Base-by-base conservation (phyloP, 2,113 vertebrate species). In the Microtus pennsylvanicus region DNA sequence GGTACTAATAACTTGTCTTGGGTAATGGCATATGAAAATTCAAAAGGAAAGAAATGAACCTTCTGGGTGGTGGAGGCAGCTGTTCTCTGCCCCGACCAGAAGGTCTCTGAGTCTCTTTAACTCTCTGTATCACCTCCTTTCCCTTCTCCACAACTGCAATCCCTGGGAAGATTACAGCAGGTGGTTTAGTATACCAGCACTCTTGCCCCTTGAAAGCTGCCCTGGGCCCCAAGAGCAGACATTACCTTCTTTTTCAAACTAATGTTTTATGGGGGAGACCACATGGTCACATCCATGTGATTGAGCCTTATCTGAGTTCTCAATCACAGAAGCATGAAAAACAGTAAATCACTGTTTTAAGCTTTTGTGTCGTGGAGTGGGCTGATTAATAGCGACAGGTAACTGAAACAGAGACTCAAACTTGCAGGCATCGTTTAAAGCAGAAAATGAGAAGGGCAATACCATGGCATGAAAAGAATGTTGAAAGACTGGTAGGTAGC, bases 321-420 rank as follows among this genome's bases (percentile, higher is more conserved):
- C 75, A 92, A 61, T 21, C 75, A 76, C 22, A 42, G 76, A 93
- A 69, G 4, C 28, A 30, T 70, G n/a, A 85, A 78, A 91, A 95
- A 75, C 12, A 16, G 28, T 7, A 70, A 78, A 42, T 67, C 4
- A 33, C 19, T 92, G 38, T 80, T 80, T 92, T 91, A 87, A 91
- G 63, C 26, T 69, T 72, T 50, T 91, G 47, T 91, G 47, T 76
- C 82, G 76, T 78, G 24, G 38, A 13, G 72, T 75, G 7, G 33
- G 42, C 5, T 65, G 38, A 50, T 42, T 85, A 12, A 75, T 0
- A 91, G 26, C 47, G 87, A 72, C 1, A 88, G 28, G 65, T 17
- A 65, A 69, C 42, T 72, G 85, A 76, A 93, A 78, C 24, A 96
- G 63, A 94, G 61, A 85, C 30, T 13, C 17, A 94, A 91, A 94